Base-by-base conservation (phyloP, 1,140 invertebrate species). In the Asbolus verrucosus region DNA sequence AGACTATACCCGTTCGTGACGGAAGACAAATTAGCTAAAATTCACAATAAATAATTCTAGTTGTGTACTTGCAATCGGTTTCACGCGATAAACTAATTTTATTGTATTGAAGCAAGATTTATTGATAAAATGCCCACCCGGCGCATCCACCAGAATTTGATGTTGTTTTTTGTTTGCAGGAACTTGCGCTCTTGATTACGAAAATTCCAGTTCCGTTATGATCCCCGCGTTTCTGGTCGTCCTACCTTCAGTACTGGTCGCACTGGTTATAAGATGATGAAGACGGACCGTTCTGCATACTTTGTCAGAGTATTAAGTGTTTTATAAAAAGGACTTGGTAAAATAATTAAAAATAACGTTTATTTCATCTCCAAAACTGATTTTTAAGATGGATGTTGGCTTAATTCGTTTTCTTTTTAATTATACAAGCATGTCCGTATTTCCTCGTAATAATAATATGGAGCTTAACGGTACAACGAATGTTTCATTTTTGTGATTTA, bases 181-280 rank as follows among this genome's bases (percentile, higher is more conserved):
- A 41, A 76, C 78, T n/a, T 80, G 79, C 54, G 76, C 75, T 11
- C 73, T 63, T 8, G 75, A 75, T 38, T 50, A 69, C 11, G 66
- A 71, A 14, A 79, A 73, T 70, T 67, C 76, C 6, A 71, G 73
- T 38, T 15, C 66, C 4, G 46, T 73, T 9, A 15, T 75, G n/a
- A 50, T 77, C 8, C 75, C 77, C 9, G 68, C 74, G 11, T 24
- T 73, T 39, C 31, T 73, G 1, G 54, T 79, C 14, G 59, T 75
- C 19, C 15, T 76, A 8, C 31, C 71, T 3, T 72, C 73, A 18
- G 11, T 75, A 9, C 24, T 69, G 2, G 41, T 46, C 1, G 36
- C 62, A 11, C 41, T 73, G 15, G 61, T 71, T 74, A 38, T 73
- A 68, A 79, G 77, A 76, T 79, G 77, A 79, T 79, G 77, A 78